These are phyloP conservation scores for Telenomus remus DNA, from an alignment of 1,140 invertebrate species.

Conservation along the genomic window DNA sequence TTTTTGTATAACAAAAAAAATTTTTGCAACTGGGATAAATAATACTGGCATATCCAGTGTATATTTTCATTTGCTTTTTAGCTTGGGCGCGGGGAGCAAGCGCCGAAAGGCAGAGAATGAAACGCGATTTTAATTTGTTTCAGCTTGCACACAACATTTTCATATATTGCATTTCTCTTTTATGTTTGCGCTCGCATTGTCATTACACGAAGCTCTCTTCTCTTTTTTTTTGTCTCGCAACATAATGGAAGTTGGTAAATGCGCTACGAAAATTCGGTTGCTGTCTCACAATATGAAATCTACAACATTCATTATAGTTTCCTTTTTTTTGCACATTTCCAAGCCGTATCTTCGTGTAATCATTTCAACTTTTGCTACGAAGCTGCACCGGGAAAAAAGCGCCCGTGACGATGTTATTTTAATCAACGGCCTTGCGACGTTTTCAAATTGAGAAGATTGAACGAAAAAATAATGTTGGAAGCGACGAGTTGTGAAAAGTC, in stretches of 20 bases:
- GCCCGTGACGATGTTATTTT: constrained; percentile 58
- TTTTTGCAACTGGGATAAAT: too few relatives aligned
- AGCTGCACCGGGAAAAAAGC: constrained; percentile 35
- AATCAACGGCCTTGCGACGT: constrained; percentile 52
- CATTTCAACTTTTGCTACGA: constrained; percentile 32
- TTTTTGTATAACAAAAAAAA: too few relatives aligned
- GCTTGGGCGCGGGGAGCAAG: too few relatives aligned
- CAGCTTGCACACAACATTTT: constrained; percentile 13
- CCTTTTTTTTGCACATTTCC: constrained; percentile 16
- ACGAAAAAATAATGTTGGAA: constrained; percentile 6
- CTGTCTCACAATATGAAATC: constrained; percentile 27
- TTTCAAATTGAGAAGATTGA: constrained; percentile 42
- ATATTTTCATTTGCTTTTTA: too few relatives aligned
- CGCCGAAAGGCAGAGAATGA: constrained; percentile 1
- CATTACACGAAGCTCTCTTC: constrained; percentile 9
- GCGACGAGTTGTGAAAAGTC: neutral
- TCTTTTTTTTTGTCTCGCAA: constrained; percentile 13
- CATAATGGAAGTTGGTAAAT: constrained; percentile 25
- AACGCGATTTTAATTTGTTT: constrained; percentile 23
- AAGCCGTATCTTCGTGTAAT: constrained; percentile 48
- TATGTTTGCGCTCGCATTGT: constrained; percentile 8
- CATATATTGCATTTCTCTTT: constrained; percentile 20
- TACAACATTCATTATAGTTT: constrained; percentile 55
- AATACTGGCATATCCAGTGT: too few relatives aligned
- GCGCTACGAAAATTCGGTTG: constrained; percentile 34